Evolutionary conservation across 2,113 vertebrate genomes (phyloP).

Genomic region (Xerus inauris): DNA sequence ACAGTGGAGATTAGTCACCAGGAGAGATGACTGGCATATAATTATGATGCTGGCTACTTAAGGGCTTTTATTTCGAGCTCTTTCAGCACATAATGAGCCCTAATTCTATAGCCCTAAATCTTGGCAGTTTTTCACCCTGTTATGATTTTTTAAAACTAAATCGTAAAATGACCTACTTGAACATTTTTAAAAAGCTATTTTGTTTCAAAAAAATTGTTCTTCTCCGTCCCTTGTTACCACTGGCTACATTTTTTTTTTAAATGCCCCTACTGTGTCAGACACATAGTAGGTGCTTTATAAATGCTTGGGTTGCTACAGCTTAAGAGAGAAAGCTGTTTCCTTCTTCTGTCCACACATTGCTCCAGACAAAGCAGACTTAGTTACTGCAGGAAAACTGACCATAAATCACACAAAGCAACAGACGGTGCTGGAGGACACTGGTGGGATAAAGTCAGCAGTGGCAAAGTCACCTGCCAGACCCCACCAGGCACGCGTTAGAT

Average conservation of each 20-base stretch:
- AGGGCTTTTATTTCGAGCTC: slow-evolving; percentile 10
- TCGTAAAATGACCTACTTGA: slow-evolving; percentile 20
- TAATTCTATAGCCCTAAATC: slow-evolving; percentile 8
- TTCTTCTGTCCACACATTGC: neutral
- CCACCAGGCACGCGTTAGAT: too few relatives aligned
- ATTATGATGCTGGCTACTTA: neutral
- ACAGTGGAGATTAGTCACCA: neutral
- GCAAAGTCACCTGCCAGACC: accelerated
- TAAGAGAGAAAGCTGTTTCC: neutral
- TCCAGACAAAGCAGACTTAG: neutral
- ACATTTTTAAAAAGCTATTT: neutral
- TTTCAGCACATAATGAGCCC: slow-evolving; percentile 32
- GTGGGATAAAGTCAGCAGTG: neutral
- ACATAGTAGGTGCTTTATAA: neutral
- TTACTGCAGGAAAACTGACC: neutral
- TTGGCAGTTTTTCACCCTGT: slow-evolving; percentile 19
- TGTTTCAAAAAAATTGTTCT: neutral
- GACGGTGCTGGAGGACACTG: neutral
- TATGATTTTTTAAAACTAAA: slow-evolving; percentile 43
- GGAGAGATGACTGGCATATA: neutral
- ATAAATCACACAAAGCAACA: neutral
- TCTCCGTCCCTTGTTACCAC: neutral
- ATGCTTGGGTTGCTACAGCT: neutral
- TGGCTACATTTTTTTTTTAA: neutral
- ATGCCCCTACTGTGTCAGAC: neutral